Base-by-base conservation (phyloP, 53 echinoderm and acorn worm species). In the Temnopleurus reevesii region DNA sequence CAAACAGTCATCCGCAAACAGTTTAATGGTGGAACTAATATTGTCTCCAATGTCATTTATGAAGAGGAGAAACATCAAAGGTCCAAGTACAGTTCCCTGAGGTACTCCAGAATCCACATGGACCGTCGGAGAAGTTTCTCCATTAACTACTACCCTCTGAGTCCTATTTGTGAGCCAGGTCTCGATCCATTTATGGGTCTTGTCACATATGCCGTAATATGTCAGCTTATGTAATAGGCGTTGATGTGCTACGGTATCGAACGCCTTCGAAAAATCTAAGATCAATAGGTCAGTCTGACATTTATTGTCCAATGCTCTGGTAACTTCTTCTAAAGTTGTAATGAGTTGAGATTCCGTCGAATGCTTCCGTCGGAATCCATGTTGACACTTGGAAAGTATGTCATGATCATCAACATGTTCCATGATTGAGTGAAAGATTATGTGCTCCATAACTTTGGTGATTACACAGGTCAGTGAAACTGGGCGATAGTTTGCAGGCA, bases 291-390 rank as follows among this genome's bases (percentile, higher is more conserved):
- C 77, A 4, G 45, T 10, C 28, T 77, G 77, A 2, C 77, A n/a
- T n/a, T n/a, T n/a, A n/a, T n/a, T n/a, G n/a, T n/a, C n/a, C n/a
- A n/a, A n/a, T n/a, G n/a, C n/a, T n/a, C n/a, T n/a, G n/a, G n/a
- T n/a, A n/a, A n/a, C n/a, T n/a, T n/a, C n/a, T n/a, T n/a, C n/a
- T n/a, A n/a, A n/a, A n/a, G n/a, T n/a, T n/a, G n/a, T n/a, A n/a
- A n/a, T n/a, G n/a, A n/a, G n/a, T n/a, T 93, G 89, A 4, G 90
- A 90, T 66, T 87, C 93, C 2, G 86, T 87, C 21, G 93, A 93
- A 26, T 26, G 53, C 26, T 81, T 65, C 0, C 80, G 54, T 19
- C 81, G 44, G 58, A 93, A 93, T 5, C 93, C 88, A 66, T 93
- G 90, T 53, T 93, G 93, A 27, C 59, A 46, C 27, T 86, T 38